Conservation (phyloP, 2,797 vertebrate species). For the Dromococcyx pavoninus region DNA sequence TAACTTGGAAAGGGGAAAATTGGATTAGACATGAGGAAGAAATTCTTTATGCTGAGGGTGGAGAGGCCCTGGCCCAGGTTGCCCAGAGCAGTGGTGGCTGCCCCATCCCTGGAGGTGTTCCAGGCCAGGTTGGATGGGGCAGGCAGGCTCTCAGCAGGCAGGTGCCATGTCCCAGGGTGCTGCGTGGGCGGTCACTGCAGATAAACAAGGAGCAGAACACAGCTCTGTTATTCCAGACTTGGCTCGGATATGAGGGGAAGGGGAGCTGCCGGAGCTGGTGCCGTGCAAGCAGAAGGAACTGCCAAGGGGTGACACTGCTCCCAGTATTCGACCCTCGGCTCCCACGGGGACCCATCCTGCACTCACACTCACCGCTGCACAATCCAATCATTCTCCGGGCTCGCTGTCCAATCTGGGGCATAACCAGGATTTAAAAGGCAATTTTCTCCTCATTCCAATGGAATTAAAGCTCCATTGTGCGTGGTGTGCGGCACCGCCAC, state of each 20-base stretch:
- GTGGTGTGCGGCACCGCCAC: background rate
- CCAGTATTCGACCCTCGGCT: background rate
- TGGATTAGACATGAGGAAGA: no score
- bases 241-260: background rate
- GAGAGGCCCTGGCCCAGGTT: no score
- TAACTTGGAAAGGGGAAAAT: no score
- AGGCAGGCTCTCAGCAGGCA: background rate
- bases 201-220: background rate
- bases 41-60: no score
- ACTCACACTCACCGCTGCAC: rapidly evolving
- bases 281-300: background rate
- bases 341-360: background rate
- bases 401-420: background rate
- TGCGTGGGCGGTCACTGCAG: background rate
- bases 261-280: background rate
- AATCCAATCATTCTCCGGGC: rapidly evolving
- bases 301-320: background rate
- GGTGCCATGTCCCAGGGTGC: background rate
- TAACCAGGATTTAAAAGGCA: background rate
- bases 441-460: background rate
- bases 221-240: background rate
- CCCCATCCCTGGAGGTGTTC: no score
- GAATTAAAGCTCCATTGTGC: background rate
- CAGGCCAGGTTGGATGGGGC: no score
- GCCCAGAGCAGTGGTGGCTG: no score